Base-by-base conservation (phyloP, 2,888 invertebrate genomes). In the Nomada ruficornis region DNA sequence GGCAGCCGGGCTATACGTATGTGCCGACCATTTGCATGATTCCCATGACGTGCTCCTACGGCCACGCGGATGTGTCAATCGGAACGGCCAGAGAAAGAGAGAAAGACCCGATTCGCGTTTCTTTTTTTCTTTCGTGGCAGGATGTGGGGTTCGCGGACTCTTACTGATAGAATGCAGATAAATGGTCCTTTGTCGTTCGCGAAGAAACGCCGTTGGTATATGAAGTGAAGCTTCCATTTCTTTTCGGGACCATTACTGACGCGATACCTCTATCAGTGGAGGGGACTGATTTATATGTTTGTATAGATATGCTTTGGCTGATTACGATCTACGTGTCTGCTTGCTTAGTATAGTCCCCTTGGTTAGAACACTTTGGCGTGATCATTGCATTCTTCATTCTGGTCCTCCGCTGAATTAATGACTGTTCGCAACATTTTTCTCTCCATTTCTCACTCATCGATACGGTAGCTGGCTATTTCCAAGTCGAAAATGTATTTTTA, bases 401-500 rank as follows among this genome's bases (percentile, higher is more conserved):
- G 18, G 60, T 42, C 0, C 20, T 50, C 54, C 50, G 20, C 20
- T 29, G 52, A 63, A 72, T 57, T 64, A 68, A 63, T 18, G 9
- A 4, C 23, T 20, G 20, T 13, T 47, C 18, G 23, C 9, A 11
- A 23, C 29, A 20, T 15, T 20, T 67, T 55, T 29, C 63, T 52
- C 15, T 29, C 23, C 18, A 18, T 54, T 60, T 79, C 26, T 52
- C 62, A 55, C 54, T 36, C 10, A 23, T 55, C 67, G 26, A 60
- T 54, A 36, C 7, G 57, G 29, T 47, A 36, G 63, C 63, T 64
- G 47, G 36, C 54, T 67, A 62, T 83, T 76, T 65, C 60, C 70
- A 54, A 69, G 62, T 80, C 80, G 82, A 85, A 91, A 91, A 92
- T 90, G 88, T 89, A 91, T 91, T 91, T 92, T 91, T 89, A 89